Evolutionary conservation across 1,140 invertebrate genomes (phyloP), one percentile per base, ranked within the genome.

Genomic region (Pseudomyrmex dendroicus): DNA sequence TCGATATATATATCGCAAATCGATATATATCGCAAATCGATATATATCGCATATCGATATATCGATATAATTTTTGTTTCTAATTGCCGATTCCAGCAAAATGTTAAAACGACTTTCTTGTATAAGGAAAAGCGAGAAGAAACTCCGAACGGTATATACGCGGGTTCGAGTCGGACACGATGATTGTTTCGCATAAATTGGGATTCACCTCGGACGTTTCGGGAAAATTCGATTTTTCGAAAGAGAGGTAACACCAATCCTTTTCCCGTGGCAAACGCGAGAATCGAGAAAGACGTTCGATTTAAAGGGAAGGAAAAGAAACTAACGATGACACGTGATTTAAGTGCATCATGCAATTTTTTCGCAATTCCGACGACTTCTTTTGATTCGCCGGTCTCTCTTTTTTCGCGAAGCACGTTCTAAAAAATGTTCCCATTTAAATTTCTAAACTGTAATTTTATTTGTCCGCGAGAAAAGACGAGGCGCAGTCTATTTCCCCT

Each of bases 141-240:
- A 80, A 70, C 44, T 61, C 7, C 54, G 66, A 22, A 48, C 64
- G 22, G 22, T 15, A 62, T 20, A 52, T n/a, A n/a, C 46, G 9
- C 52, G 25, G 20, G 20, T 20, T 20, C 20, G 20, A 25, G 25
- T 72, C 70, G 68, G 52, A 70, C 48, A 80, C 64, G 48, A 64
- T 70, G 57, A 80, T 80, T 80, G 76, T 72, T 80, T 80, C 66
- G 76, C 76, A 80, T 80, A 80, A 80, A 80, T 80, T 80, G 76
- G 44, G 48, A n/a, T 7, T 35, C 20, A 20, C 10, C 64, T 35
- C 44, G 61, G 66, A 80, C 76, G 52, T 57, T 54, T 70, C 15
- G 64, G 20, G 66, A 44, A 70, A 70, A 80, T 80, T 80, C 61
- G 76, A 72, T 80, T 80, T 80, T 80, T 35, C 5, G 72, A 80